Base-by-base conservation (phyloP, 2,113 vertebrate genomes). In the Muscicapa adusta region DNA sequence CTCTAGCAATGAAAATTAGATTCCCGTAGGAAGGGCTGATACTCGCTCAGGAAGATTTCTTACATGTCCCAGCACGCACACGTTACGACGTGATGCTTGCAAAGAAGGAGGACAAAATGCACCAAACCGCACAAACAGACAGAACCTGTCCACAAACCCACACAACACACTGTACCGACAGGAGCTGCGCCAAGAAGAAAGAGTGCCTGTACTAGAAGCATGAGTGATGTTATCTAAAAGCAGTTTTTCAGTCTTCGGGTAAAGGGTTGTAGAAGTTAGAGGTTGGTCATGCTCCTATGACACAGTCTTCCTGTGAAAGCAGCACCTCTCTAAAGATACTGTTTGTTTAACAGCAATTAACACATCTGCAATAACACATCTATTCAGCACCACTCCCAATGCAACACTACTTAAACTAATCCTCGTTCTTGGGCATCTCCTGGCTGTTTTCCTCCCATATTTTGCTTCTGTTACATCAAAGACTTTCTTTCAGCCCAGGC, bases 91-190 rank as follows among this genome's bases (percentile, higher is more conserved):
- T 4, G 50, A 90, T 34, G 33, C 75, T 58, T 9, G 38, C 25
- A 50, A 90, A 83, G 76, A 38, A 65, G 77, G 61, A 12, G 1
- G 71, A 43, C 15, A 66, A 68, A 57, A 72, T 3, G 16, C 62
- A 75, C 58, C 42, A 76, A 90, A 85, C 92, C 7, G 2, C 93
- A 91, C 67, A 5, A 63, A 94, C 93, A 89, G 85, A 91, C 93
- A 77, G 56, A 96, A 95, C 87, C 75, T 76, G 91, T 89, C 84
- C 56, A 18, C 38, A 85, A 91, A 87, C 61, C 81, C 91, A 83
- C 83, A 60, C 38, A 29, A 19, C 36, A 42, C 40, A 29, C 38
- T 23, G 26, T 11, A 50, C 51, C 26, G 54, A 43, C 79, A 67
- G 47, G 9, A 74, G 63, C 1, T n/a, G 29, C 29, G 73, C 20